A percentile compares a stretch with the other conserved stretches of the same genome.
These are phyloP conservation scores for Dermochelys coriacea DNA, from an alignment of 2,797 vertebrate genomes.

Conservation along the genomic window DNA sequence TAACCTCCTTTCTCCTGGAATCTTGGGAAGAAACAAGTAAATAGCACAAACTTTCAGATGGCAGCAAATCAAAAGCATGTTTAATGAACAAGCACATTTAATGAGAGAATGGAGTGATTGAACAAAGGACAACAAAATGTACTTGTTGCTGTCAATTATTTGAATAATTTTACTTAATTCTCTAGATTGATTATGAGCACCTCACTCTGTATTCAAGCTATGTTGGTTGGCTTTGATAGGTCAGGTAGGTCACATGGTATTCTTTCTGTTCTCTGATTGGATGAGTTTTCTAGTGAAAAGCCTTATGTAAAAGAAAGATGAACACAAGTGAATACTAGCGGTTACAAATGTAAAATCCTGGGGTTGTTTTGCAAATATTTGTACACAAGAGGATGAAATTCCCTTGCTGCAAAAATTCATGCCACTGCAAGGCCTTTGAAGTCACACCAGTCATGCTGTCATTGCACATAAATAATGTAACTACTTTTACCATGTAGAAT, in stretches of 20 bases:
- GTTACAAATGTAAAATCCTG: not conserved
- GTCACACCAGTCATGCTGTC: not conserved
- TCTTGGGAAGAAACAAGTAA: constrained; percentile 22
- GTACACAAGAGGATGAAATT: not conserved
- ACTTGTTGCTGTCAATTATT: accelerated
- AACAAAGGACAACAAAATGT: not conserved
- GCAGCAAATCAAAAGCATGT: not conserved
- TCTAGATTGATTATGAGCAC: not conserved
- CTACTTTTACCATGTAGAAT: not conserved
- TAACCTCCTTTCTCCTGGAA: not conserved
- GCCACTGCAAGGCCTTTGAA: not conserved
- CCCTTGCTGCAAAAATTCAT: not conserved
- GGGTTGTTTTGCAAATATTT: not conserved
- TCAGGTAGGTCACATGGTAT: too few relatives aligned
- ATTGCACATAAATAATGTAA: not conserved
- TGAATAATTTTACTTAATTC: accelerated
- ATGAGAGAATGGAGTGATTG: not conserved
- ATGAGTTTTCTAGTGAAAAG: not conserved
- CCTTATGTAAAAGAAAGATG: not conserved
- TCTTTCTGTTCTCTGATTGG: not conserved
- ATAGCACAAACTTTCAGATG: not conserved
- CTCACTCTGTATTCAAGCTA: not conserved
- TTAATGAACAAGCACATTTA: not conserved
- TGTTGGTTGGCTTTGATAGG: accelerated
- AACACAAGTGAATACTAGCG: not conserved